Base-by-base conservation (phyloP, 2,797 vertebrate species). In the Philypnodon macrostomus region DNA sequence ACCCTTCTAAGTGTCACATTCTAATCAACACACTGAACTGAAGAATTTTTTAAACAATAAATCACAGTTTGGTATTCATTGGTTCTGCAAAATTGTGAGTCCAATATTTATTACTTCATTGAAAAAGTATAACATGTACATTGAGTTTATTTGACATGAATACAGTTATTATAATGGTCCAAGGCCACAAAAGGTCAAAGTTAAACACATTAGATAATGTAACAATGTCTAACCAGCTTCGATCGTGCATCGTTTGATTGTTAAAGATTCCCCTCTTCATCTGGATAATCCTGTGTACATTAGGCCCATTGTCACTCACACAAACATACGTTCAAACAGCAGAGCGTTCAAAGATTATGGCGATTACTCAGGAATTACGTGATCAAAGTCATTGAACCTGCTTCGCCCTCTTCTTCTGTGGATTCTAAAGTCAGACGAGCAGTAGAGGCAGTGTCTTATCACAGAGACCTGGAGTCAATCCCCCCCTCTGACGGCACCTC, bases 301-400 rank as follows among this genome's bases (percentile, higher is more conserved):
- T 39, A 42, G 33, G 19, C 47, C 62, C 50, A 32, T 49, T 15
- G 13, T 58, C 58, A 30, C 60, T 58, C 58, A 21, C 29, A 67
- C 59, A 38, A 82, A 73, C 77, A 85, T 77, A 70, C 77, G 86
- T 83, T 83, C 81, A 85, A 81, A 84, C 68, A 58, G 83, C 78
- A 69, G 59, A 81, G 71, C 77, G 88, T 89, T 85, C 86, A 82
- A 77, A 87, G 88, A 89, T 91, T 89, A 90, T 86, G 81, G 87
- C 87, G 88, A 90, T 91, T 90, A 90, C 83, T 51, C 79, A 73
- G 84, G 88, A 88, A 90, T 91, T 90, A 90, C 84, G 77, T 54
- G 83, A 90, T 90, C 87, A 90, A 90, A 89, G 88, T 72, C 77
- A 84, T 69, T 78, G 77, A 85, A 83, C 80, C 77, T 83, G 71